Evolutionary conservation across 2,888 invertebrate genomes (phyloP), one percentile per base, ranked within the genome.

Genomic region (Synanthedon formicaeformis): DNA sequence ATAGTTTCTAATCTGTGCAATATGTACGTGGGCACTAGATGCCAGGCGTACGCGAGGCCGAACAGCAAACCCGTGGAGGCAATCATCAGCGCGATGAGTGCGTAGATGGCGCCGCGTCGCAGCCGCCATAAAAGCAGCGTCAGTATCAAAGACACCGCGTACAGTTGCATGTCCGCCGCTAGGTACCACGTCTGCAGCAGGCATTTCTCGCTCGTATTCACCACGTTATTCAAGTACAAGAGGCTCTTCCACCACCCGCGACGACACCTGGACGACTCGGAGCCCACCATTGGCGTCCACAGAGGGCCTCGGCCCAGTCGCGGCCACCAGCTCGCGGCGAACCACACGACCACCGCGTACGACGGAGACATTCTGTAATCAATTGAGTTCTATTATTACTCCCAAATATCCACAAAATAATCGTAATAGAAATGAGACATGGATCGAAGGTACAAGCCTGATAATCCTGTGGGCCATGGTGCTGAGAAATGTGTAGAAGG

Each of bases 111-210:
- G 40, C 65, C 69, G 50, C 75, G 70, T 12, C 75, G 68, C 59
- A 64, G 60, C 45, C 78, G 76, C 60, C 64, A 58, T 60, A 85
- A 64, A 50, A 59, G 59, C 59, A 85, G 70, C 55, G 79, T 80
- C 57, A 85, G 71, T 16, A 61, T 59, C 58, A 84, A 63, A 5
- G 75, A 63, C 12, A 58, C 54, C 2, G 75, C 76, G 72, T 87
- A 86, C 54, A 87, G 74, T 68, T 87, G 86, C 75, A 82, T 83
- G 67, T 87, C 86, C 0, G 85, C 86, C 3, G 86, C 86, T 45
- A 87, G 66, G 67, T 86, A 87, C 85, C 86, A 87, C 6, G 86
- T 86, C 69, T 85, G 86, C 62, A 86, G 78, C 48, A 87, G 75
- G 57, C 86, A 86, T 60, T 84, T 83, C 52, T 85, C 75, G 54